Conservation (phyloP, 1,140 invertebrate species). For the Bombus huntii region DNA sequence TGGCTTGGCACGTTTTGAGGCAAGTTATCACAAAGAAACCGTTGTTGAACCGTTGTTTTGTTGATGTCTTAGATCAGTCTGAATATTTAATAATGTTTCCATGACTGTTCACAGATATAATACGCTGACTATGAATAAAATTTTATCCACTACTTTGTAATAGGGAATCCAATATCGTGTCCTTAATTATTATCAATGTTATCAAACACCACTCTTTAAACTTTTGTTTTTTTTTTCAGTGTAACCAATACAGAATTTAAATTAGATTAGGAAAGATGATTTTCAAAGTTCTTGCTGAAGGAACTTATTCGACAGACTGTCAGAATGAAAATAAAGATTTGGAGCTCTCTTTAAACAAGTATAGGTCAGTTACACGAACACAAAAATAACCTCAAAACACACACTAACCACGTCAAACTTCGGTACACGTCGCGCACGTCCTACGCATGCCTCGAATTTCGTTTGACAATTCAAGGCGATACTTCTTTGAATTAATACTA, state of each 20-base stretch:
- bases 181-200: not conserved
- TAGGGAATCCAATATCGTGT: not conserved
- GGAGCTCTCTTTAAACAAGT: conserved; percentile 46
- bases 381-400: conserved; percentile 78
- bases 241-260: not conserved
- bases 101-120: not conserved
- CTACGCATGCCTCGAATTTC: conserved; percentile 50
- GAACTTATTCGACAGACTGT: conserved; percentile 57
- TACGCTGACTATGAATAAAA: not conserved
- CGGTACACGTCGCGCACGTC: conserved; percentile 42
- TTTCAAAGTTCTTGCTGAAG: not conserved
- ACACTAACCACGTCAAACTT: conserved; percentile 63
- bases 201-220: conserved; percentile 6
- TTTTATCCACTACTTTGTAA: not conserved
- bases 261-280: not conserved
- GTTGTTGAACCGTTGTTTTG: not conserved
- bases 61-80: not conserved
- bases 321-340: conserved; percentile 70
- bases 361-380: conserved; percentile 75
- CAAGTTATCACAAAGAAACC: conserved; percentile 20
- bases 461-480: conserved; percentile 41
- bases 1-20: conserved; percentile 45
- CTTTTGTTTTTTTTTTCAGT: not conserved
- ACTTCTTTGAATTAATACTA: conserved; percentile 13
- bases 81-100: not conserved